Conservation (phyloP, 2,797 vertebrate species). For the Oryzias sinensis region DNA sequence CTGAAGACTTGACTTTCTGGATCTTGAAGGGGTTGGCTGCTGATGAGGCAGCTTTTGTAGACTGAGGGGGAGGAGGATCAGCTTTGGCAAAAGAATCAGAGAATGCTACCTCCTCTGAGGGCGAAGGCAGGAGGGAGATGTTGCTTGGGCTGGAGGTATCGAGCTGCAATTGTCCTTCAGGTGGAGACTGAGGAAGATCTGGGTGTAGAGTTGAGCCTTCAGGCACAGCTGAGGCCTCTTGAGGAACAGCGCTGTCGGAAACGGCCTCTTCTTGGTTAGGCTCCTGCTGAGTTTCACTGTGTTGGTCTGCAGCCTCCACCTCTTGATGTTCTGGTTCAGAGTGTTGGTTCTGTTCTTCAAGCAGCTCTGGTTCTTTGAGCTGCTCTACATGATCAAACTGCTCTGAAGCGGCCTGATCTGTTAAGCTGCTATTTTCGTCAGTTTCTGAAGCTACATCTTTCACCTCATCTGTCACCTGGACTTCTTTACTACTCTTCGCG, state of each 20-base stretch:
- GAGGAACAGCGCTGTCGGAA: not conserved
- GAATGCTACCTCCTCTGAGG: slow-evolving; percentile 2
- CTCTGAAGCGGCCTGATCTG: slow-evolving; percentile 4
- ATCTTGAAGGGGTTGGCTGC: slow-evolving; percentile 75
- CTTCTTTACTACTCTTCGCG: slow-evolving; percentile 1
- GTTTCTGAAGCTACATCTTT: not conserved
- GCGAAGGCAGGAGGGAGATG: not conserved
- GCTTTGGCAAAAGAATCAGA: not conserved
- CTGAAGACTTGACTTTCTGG: slow-evolving; percentile 77
- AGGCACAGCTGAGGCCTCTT: not conserved
- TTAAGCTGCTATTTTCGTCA: not conserved
- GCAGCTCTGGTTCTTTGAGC: not conserved
- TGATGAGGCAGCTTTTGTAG: slow-evolving; percentile 15
- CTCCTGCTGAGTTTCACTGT: not conserved
- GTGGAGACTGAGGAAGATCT: slow-evolving; percentile 1
- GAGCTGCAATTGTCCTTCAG: slow-evolving; percentile 6
- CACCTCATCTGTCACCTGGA: slow-evolving; percentile 1
- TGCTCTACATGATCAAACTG: not conserved
- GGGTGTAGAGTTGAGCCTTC: slow-evolving; percentile 2
- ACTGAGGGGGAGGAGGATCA: slow-evolving; percentile 2
- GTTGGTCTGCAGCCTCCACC: not conserved
- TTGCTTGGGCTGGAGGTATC: slow-evolving; percentile 8
- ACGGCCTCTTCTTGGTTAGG: slow-evolving; percentile 11
- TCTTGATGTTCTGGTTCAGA: slow-evolving; percentile 4
- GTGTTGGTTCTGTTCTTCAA: slow-evolving; percentile 6